Base-by-base conservation (phyloP, 1,140 invertebrate species). In the Bombus picipes region DNA sequence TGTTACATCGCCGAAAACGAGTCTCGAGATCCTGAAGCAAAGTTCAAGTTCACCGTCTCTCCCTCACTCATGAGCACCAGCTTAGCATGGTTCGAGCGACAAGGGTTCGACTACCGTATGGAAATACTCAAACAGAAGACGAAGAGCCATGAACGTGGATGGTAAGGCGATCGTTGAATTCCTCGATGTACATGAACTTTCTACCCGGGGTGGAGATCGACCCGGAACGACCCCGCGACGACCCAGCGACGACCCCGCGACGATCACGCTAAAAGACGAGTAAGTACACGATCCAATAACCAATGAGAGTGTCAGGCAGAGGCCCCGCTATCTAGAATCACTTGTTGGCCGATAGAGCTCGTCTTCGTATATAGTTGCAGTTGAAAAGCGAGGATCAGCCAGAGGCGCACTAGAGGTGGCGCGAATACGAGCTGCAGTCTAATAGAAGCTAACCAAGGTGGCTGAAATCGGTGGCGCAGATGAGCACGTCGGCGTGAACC, bases 171-270 rank as follows among this genome's bases (percentile, higher is more conserved):
- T 8, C 37, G 47, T 43, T 43, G 68, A 62, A 62, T 79, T 39
- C 10, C 22, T 8, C 12, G 37, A 6, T 37, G 43, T 10, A 53
- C 75, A 80, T 89, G 77, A 82, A 75, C 57, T 80, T 57, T 68
- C 41, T 66, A 43, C 80, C 59, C 65, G 65, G 79, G 59, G 28
- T 86, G 77, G 82, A 79, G 77, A 47, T 80, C 70, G 87, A 89
- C 75, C 87, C 80, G 75, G 57, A 82, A 89, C 81, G 87, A 89
- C 88, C 81, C 57, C 62, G 37, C 15, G 6, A 86, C 81, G 87
- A 89, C 88, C 81, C 57, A 53, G 43, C n/a, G 10, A 25, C 70
- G 87, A 89, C 88, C 81, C 47, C 62, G 43, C n/a, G 15, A 25
- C 70, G 76, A 57, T 53, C 65, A 5, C 43, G 25, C 32, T 72